These are phyloP conservation scores for Kryphioiulus occultus DNA, from an alignment of 2,888 invertebrate species.

Conservation along the genomic window DNA sequence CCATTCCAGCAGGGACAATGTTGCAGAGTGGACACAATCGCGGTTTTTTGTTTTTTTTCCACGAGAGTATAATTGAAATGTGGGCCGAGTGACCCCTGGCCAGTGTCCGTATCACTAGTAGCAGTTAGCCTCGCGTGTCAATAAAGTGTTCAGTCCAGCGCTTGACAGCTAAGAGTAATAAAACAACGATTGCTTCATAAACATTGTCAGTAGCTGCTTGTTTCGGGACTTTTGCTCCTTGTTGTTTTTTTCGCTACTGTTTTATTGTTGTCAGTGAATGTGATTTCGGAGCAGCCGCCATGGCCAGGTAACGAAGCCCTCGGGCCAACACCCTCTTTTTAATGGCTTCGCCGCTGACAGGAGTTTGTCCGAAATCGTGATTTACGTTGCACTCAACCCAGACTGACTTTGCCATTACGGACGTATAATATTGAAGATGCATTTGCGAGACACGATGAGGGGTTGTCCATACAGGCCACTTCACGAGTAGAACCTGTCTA, in stretches of 20 bases:
- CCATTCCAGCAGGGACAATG: conserved; percentile 2
- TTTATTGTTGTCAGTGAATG: conserved; percentile 12
- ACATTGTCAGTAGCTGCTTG: conserved; percentile 50
- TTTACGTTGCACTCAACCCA: neutral
- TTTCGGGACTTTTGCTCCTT: conserved; percentile 7
- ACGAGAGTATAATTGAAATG: neutral
- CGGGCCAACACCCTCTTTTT: conserved; percentile 23
- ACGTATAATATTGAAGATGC: neutral
- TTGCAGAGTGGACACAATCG: neutral
- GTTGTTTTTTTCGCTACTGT: conserved; percentile 31
- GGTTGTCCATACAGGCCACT: too few species aligned
- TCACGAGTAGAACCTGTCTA: too few species aligned
- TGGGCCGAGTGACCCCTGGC: conserved; percentile 12
- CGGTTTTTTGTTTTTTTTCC: neutral
- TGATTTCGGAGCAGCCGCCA: neutral
- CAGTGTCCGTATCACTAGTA: conserved; percentile 11
- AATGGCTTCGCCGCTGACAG: conserved; percentile 23
- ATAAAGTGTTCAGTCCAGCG: conserved; percentile 43
- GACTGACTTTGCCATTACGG: neutral
- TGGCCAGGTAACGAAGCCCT: conserved; percentile 9
- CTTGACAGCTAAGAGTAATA: conserved; percentile 44
- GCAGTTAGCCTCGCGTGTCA: conserved; percentile 34
- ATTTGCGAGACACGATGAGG: neutral
- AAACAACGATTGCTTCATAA: conserved; percentile 49
- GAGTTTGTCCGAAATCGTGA: conserved; percentile 1